Evolutionary conservation across 1,140 invertebrate species (phyloP).

Genomic region (Euschistus heros): DNA sequence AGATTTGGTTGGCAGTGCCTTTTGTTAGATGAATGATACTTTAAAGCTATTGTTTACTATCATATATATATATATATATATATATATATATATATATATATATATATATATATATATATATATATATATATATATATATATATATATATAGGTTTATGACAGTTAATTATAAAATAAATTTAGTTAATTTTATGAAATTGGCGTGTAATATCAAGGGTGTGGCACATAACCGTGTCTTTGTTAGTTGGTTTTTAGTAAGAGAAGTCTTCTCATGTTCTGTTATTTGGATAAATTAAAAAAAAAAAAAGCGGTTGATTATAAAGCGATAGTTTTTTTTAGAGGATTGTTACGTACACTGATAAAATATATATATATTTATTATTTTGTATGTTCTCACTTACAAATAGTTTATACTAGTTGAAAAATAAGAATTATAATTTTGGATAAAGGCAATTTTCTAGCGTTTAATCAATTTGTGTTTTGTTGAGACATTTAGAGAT

Average conservation of each 20-base stretch:
- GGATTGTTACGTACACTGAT: slow-evolving; percentile 5
- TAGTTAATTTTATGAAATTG: not conserved
- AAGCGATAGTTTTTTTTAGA: not conserved
- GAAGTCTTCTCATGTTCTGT: not conserved
- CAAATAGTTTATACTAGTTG: slow-evolving; percentile 11
- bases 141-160: not conserved
- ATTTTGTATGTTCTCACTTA: slow-evolving; percentile 11
- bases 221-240: not conserved
- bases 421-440: slow-evolving; percentile 11
- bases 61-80: not conserved
- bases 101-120: not conserved
- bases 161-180: not conserved
- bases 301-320: not conserved
- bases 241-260: not conserved
- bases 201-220: not conserved
- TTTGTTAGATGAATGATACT: not conserved
- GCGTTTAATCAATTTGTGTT: slow-evolving; percentile 2
- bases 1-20: not conserved
- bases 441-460: not conserved
- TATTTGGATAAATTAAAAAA: not conserved
- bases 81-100: not conserved
- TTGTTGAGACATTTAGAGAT: slow-evolving; percentile 4
- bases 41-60: slow-evolving; percentile 3
- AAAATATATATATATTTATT: slow-evolving; percentile 2
- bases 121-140: not conserved